Evolutionary conservation across 1,140 invertebrate genomes (phyloP).

Genomic region (Pogonognathellus flavescens): DNA sequence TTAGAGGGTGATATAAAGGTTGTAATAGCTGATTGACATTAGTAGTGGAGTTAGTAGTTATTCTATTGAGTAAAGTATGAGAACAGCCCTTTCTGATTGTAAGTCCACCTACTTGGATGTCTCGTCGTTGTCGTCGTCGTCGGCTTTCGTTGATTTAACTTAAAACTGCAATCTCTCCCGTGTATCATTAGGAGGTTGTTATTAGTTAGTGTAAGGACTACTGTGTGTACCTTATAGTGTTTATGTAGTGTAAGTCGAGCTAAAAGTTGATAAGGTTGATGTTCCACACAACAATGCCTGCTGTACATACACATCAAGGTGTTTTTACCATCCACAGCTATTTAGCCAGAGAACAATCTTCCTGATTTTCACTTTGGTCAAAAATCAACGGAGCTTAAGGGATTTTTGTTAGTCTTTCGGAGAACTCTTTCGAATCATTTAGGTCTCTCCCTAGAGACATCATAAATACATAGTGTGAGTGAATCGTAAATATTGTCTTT

Average conservation of each 20-base stretch:
- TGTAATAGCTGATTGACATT: constrained; percentile 40
- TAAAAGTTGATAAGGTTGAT: constrained; percentile 9
- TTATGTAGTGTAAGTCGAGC: neutral
- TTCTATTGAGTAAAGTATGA: neutral
- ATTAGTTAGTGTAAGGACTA: neutral
- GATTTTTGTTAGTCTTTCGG: neutral
- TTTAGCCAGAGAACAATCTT: neutral
- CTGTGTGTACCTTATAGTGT: neutral
- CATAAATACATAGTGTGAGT: neutral
- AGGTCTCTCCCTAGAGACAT: neutral
- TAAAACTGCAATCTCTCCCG: constrained; percentile 4
- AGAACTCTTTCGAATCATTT: constrained; percentile 19
- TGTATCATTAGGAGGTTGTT: neutral
- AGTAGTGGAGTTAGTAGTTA: neutral
- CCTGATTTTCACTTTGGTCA: constrained; percentile 58
- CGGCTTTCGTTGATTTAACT: neutral
- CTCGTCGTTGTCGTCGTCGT: neutral
- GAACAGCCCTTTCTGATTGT: neutral
- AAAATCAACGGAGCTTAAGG: constrained; percentile 63
- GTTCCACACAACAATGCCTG: neutral
- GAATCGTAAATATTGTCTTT: too few species aligned
- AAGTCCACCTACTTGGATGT: constrained; percentile 7
- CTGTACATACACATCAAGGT: neutral
- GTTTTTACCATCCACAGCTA: neutral
- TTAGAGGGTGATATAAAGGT: neutral